Base-by-base conservation (phyloP, 2,113 vertebrate genomes). In the Lanius collurio region DNA sequence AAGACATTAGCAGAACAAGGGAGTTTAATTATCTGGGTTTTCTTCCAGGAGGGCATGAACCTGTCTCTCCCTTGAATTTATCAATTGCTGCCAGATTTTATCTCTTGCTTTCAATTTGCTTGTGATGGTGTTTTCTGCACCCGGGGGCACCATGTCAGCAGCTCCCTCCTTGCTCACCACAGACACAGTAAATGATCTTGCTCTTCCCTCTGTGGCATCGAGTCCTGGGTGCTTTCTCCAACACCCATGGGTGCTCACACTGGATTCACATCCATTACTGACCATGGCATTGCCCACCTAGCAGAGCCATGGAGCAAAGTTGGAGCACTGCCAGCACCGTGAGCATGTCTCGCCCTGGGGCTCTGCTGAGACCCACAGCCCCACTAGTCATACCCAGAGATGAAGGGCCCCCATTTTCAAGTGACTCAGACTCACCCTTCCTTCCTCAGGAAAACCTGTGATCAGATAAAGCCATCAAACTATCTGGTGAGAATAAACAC, bases 401-500 rank as follows among this genome's bases (percentile, higher is more conserved):
- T 83, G 96, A 94, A 91, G 91, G 96, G 93, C 95, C 96, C 96
- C 92, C 94, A 90, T 94, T 82, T 97, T 90, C 49, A 73, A 90
- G 96, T 94, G 95, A 95, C 80, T 94, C 95, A 96, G 97, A 95
- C 97, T 98, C 98, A 96, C 97, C 96, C 97, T 98, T 98, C 98
- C 98, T 98, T 98, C 98, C 98, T 98, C 97, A 98, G 98, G 98
- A 98, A 98, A 97, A 97, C 97, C 97, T 98, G 97, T 89, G 95
- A 97, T 97, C 97, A 97, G 98, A 98, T 97, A 98, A 97, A 97
- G 93, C 89, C 97, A 97, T 93, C 86, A 93, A 80, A 95, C 94
- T 91, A 97, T 98, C 97, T 97, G 96, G 88, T 92, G 84, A 91
- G 91, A 95, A 91, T 93, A 97, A 97, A 96, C 97, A 98, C 81